phyloP scores from a whole-genome alignment of 2,797 vertebrate genomes.

The Sciaenops ocellatus region DNA sequence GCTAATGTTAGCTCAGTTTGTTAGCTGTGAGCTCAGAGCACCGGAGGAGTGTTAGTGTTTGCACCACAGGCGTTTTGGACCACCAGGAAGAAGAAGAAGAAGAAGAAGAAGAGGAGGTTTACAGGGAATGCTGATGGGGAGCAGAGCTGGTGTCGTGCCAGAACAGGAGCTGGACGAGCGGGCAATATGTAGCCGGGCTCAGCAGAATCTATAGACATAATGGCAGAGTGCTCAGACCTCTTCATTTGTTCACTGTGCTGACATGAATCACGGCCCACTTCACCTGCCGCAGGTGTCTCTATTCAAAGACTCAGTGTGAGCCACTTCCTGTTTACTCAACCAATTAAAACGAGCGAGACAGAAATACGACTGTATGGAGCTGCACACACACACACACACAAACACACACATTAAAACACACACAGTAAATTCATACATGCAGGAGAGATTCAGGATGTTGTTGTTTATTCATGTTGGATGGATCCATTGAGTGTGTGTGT shows the following conservation, averaged over 20 bases:
- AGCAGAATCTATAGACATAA: no score
- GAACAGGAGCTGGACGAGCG: no score
- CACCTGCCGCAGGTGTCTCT: conserved; percentile 62
- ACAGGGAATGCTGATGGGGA: no score
- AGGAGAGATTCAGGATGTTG: conserved; percentile 42
- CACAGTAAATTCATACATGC: conserved; percentile 34
- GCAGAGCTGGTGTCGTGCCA: no score
- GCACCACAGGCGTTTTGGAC: no score
- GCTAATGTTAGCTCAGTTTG: no score
- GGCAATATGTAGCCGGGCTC: no score
- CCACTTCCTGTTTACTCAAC: conserved; percentile 18
- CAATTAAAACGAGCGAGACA: conserved; percentile 5
- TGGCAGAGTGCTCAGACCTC: no score
- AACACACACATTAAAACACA: conserved; percentile 23
- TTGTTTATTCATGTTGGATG: conserved; percentile 44
- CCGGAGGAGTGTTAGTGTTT: no score
- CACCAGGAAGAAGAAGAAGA: no score
- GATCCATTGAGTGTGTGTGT: conserved; percentile 34
- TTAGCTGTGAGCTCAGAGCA: no score
- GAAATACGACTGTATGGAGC: background rate
- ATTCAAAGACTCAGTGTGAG: conserved; percentile 9
- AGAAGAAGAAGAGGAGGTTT: no score
- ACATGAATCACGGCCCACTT: background rate
- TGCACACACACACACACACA: conserved; percentile 5
- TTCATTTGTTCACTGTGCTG: background rate